A percentile compares a stretch with the other conserved stretches of the same genome.
These are phyloP conservation scores for Noctua pronuba DNA, from an alignment of 2,888 invertebrate species.

Conservation along the genomic window DNA sequence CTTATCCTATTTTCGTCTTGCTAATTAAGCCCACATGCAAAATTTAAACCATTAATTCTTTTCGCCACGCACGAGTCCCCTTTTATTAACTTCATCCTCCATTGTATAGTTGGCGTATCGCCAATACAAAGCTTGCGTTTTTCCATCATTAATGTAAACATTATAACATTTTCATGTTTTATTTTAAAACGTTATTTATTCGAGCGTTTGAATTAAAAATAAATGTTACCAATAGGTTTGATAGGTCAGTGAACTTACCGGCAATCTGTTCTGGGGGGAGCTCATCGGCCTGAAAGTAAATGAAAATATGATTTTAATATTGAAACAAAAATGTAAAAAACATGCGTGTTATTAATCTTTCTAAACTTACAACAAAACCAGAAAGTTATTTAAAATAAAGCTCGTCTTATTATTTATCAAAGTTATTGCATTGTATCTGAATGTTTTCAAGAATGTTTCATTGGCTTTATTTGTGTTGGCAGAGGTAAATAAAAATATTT, in stretches of 20 bases:
- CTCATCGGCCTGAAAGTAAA: slow-evolving; percentile 94
- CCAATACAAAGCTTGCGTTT: slow-evolving; percentile 80
- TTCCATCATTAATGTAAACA: slow-evolving; percentile 75
- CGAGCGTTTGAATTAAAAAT: slow-evolving; percentile 58
- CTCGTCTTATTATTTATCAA: slow-evolving; percentile 21
- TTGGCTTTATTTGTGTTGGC: slow-evolving; percentile 51
- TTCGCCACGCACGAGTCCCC: slow-evolving; percentile 72
- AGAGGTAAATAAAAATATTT: slow-evolving; percentile 57
- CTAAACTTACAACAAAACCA: background rate
- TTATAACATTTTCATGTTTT: slow-evolving; percentile 69
- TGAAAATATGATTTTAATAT: slow-evolving; percentile 55
- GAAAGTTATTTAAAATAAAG: slow-evolving; percentile 12
- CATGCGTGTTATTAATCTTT: slow-evolving; percentile 10
- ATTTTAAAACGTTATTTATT: slow-evolving; percentile 64
- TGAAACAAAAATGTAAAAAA: slow-evolving; percentile 48
- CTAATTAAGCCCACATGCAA: slow-evolving; percentile 80
- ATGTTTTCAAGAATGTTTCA: slow-evolving; percentile 33
- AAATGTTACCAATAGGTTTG: slow-evolving; percentile 66
- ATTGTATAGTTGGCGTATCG: slow-evolving; percentile 79
- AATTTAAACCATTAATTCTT: slow-evolving; percentile 79
- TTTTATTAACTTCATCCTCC: slow-evolving; percentile 81
- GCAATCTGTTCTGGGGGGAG: slow-evolving; percentile 97
- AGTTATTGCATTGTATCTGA: slow-evolving; percentile 30
- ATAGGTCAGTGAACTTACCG: slow-evolving; percentile 91
- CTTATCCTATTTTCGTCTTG: slow-evolving; percentile 35